Percentiles rank a stretch among this genome's conserved stretches.
Conservation (phyloP, 2,888 invertebrate species). For the Parapristionchus giblindavisi region DNA sequence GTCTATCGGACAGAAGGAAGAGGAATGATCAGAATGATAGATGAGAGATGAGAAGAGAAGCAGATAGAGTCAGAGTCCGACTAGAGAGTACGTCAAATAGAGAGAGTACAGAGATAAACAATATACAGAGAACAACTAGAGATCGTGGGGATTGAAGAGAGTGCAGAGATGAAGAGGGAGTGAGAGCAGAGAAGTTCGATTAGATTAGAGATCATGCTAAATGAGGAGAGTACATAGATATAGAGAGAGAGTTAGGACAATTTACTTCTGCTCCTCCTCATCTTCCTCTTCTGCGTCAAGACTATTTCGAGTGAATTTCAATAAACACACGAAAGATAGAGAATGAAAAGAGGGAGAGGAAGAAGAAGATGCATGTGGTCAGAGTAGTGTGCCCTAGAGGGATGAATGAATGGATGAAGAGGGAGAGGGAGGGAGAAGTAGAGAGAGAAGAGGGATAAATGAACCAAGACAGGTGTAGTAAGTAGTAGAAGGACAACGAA, state of each 20-base stretch:
- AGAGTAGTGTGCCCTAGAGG: background rate
- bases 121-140: background rate
- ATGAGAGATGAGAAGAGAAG: background rate
- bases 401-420: conserved; percentile 4
- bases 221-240: too few species aligned
- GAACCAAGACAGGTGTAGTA: background rate
- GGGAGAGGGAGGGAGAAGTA: conserved; percentile 7
- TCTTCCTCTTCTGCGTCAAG: too few species aligned
- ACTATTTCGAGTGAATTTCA: background rate
- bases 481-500: too few species aligned
- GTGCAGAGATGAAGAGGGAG: background rate
- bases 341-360: conserved; percentile 20
- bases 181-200: too few species aligned
- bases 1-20: background rate
- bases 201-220: too few species aligned
- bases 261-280: too few species aligned
- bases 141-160: background rate
- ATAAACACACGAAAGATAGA: conserved; percentile 2
- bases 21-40: background rate
- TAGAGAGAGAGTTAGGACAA: too few species aligned
- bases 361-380: conserved; percentile 8
- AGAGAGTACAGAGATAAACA: too few species aligned
- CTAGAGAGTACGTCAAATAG: too few species aligned
- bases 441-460: conserved; percentile 3
- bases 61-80: background rate